These are phyloP conservation scores for Heteractis magnifica DNA, from an alignment of 92 coral and sea anemone species.

Conservation along the genomic window DNA sequence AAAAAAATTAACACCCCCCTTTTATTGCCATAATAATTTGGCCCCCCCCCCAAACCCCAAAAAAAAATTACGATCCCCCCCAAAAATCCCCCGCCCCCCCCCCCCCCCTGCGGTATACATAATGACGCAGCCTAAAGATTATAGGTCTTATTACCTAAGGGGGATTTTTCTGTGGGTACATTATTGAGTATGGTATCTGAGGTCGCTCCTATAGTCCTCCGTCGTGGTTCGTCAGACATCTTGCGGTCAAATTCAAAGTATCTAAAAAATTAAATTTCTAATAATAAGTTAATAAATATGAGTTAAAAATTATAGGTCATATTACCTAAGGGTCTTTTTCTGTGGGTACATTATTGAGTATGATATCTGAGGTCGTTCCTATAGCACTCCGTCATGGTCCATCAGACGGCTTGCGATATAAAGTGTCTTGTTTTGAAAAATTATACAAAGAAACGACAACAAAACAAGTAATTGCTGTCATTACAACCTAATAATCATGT, in stretches of 20 bases:
- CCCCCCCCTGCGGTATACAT: too few species aligned
- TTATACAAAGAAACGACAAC: not conserved
- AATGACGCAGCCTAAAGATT: too few species aligned
- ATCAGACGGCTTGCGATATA: not conserved
- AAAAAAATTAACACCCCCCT: too few species aligned
- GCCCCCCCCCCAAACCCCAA: too few species aligned
- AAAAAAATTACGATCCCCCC: too few species aligned
- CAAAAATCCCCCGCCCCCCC: too few species aligned
- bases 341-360: not conserved
- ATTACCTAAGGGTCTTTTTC: too few species aligned
- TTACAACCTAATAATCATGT: not conserved
- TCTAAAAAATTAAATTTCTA: too few species aligned
- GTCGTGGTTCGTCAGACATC: not conserved
- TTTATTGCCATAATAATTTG: too few species aligned
- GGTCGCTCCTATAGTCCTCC: not conserved
- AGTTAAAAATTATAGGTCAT: too few species aligned
- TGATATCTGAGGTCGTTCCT: not conserved
- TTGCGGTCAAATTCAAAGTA: not conserved
- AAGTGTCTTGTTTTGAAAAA: not conserved
- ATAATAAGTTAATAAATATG: too few species aligned
- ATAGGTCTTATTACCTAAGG: too few species aligned
- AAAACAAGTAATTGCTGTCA: conserved; percentile 6
- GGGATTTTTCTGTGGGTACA: not conserved
- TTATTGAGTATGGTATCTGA: not conserved
- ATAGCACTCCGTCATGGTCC: not conserved